These are phyloP conservation scores for Metacarcinus magister DNA, from an alignment of 2,888 invertebrate species.

Conservation along the genomic window DNA sequence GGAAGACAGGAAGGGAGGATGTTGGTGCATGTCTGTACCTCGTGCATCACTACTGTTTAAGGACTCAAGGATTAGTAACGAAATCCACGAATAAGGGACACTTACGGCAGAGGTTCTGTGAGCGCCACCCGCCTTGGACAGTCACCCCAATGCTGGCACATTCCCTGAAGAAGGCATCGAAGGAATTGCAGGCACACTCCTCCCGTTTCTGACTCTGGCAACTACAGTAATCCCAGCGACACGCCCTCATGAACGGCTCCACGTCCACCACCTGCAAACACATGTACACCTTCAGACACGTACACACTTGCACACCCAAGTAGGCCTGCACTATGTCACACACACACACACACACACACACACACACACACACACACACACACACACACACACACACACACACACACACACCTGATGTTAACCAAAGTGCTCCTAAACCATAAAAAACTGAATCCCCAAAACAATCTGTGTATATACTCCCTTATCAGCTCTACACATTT, in stretches of 20 bases:
- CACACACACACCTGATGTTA: too few relatives aligned
- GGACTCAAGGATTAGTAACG: neutral
- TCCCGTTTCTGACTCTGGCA: conserved; percentile 87
- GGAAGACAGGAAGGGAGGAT: neutral
- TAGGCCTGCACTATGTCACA: too few relatives aligned
- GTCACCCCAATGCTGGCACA: conserved; percentile 89
- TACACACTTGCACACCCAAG: too few relatives aligned
- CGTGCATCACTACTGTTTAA: neutral
- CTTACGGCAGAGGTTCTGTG: conserved; percentile 93
- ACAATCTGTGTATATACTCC: too few relatives aligned
- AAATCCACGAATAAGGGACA: conserved; percentile 83
- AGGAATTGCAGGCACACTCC: conserved; percentile 90
- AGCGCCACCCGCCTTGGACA: conserved; percentile 90
- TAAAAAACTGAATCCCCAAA: too few relatives aligned
- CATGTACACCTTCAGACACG: neutral
- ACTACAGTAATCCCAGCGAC: conserved; percentile 92
- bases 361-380: too few relatives aligned
- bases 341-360: too few relatives aligned
- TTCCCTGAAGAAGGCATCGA: conserved; percentile 91
- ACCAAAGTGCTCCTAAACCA: too few relatives aligned
- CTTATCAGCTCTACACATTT: too few relatives aligned
- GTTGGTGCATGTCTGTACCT: neutral
- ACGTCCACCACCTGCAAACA: conserved; percentile 88
- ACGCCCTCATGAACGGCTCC: conserved; percentile 89
- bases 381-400: neutral